phyloP scores from a whole-genome alignment of 2,888 invertebrate species.

The Drosophila quinaria region DNA sequence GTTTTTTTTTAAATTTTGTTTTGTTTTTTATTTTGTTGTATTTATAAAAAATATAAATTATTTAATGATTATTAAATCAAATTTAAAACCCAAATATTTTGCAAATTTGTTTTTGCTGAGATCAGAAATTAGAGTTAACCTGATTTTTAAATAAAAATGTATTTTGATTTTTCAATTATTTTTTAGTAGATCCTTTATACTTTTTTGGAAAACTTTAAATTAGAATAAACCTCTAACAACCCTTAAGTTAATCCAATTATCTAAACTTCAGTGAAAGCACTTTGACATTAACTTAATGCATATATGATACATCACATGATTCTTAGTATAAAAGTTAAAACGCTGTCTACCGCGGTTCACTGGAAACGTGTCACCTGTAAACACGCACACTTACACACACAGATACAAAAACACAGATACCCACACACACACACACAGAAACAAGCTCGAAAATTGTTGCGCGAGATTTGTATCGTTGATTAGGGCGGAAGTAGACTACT shows the following conservation, averaged over 20 bases:
- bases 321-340: background rate
- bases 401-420: background rate
- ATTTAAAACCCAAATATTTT: too few species aligned
- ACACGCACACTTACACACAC: background rate
- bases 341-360: background rate
- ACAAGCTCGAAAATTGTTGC: constrained; percentile 60
- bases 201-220: too few species aligned
- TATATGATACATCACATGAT: too few species aligned
- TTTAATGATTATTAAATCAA: too few species aligned
- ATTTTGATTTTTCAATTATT: too few species aligned
- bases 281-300: constrained; percentile 3
- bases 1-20: too few species aligned
- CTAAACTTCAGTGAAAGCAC: background rate
- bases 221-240: background rate
- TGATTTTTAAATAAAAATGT: too few species aligned
- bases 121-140: too few species aligned
- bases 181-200: too few species aligned
- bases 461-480: constrained; percentile 63
- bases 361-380: background rate
- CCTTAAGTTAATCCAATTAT: background rate
- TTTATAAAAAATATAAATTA: too few species aligned
- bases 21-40: too few species aligned
- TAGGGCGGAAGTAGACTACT: constrained; percentile 10
- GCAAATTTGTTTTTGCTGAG: too few species aligned
- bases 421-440: constrained; percentile 17